These are phyloP conservation scores for Lottia gigantea DNA, from an alignment of 2,888 invertebrate species.

Conservation along the genomic window DNA sequence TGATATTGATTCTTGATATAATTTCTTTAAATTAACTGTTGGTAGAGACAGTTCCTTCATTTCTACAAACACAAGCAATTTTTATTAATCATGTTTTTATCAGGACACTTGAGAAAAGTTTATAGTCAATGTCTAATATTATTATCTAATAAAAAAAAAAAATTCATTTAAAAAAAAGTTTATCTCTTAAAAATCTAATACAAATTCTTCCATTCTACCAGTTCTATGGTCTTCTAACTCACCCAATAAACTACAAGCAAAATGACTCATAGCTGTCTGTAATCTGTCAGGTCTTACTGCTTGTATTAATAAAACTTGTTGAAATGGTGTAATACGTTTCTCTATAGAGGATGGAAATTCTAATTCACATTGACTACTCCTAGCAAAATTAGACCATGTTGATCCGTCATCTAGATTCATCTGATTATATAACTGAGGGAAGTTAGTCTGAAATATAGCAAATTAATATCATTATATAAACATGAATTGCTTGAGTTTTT, in stretches of 20 bases:
- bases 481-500: too few relatives aligned
- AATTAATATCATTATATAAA: too few relatives aligned
- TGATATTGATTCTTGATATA: slow-evolving; percentile 72
- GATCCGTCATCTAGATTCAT: slow-evolving; percentile 75
- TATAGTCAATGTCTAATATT: too few relatives aligned
- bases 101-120: too few relatives aligned
- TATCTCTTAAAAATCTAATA: too few relatives aligned
- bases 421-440: slow-evolving; percentile 75
- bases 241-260: slow-evolving; percentile 74
- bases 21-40: slow-evolving; percentile 72
- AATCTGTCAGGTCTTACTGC: slow-evolving; percentile 86
- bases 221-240: slow-evolving; percentile 16
- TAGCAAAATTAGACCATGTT: slow-evolving; percentile 78
- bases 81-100: too few relatives aligned
- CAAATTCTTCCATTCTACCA: too few relatives aligned
- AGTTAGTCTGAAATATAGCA: slow-evolving; percentile 69
- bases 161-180: too few relatives aligned
- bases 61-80: slow-evolving; percentile 56
- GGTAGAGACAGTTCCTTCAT: slow-evolving; percentile 74
- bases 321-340: slow-evolving; percentile 78
- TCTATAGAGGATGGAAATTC: slow-evolving; percentile 73
- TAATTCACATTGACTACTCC: slow-evolving; percentile 75
- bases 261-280: slow-evolving; percentile 80
- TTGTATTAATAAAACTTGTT: slow-evolving; percentile 83
- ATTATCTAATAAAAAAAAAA: too few relatives aligned